Evolutionary conservation across 2,797 vertebrate species (phyloP).

Genomic region (Coracias cyanogaster): DNA sequence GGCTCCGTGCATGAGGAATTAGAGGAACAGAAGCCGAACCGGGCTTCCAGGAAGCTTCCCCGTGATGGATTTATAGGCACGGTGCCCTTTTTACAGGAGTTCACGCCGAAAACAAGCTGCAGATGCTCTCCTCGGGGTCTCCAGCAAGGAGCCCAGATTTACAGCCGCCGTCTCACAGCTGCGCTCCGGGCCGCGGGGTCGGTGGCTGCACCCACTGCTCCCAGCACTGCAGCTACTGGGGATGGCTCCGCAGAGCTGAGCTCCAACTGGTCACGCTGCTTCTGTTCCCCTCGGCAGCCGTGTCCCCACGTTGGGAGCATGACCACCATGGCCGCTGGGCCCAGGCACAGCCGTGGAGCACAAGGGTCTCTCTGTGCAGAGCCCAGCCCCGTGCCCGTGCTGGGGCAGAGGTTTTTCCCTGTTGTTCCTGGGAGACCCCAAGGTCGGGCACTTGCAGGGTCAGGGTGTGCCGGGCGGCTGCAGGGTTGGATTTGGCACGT

Average conservation of each 20-base stretch:
- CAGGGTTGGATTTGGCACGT: accelerated
- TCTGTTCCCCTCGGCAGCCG: accelerated
- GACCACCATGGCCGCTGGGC: accelerated
- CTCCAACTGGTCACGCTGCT: accelerated
- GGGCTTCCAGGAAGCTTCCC: slow-evolving; percentile 54
- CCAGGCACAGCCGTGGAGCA: accelerated
- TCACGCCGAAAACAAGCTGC: slow-evolving; percentile 63
- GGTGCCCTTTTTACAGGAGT: slow-evolving; percentile 69
- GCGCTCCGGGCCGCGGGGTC: neutral
- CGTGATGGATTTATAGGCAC: slow-evolving; percentile 63
- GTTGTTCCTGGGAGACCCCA: neutral
- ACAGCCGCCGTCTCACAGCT: neutral
- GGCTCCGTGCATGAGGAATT: neutral
- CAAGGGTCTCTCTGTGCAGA: neutral
- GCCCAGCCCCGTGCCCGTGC: neutral
- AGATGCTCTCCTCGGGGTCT: slow-evolving; percentile 60
- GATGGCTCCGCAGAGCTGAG: accelerated
- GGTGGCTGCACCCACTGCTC: neutral
- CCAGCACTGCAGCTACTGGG: neutral
- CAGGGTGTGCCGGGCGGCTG: neutral
- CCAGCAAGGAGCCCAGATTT: slow-evolving; percentile 31
- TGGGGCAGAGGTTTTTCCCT: neutral
- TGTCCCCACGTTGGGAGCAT: accelerated
- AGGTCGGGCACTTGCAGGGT: neutral
- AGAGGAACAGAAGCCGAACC: slow-evolving; percentile 4